Evolutionary conservation across 2,797 vertebrate genomes (phyloP), one percentile per base, ranked within the genome.

Genomic region (Borostomias antarcticus): DNA sequence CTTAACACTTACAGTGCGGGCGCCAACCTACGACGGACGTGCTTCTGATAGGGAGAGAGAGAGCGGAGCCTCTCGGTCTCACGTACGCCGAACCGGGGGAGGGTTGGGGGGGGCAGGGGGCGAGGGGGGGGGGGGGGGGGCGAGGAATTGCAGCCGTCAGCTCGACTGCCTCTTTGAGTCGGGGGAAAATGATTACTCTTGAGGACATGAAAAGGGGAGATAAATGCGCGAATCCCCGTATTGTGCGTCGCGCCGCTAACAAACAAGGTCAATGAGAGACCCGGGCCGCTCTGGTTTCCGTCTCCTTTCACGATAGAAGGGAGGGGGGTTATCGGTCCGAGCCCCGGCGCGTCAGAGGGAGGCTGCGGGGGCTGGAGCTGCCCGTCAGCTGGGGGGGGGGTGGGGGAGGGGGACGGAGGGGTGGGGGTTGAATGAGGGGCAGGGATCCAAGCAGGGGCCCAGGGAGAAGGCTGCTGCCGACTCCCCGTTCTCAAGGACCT

Each of bases 401-500:
- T n/a, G n/a, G n/a, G n/a, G n/a, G n/a, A n/a, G n/a, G n/a, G n/a
- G n/a, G n/a, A n/a, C n/a, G n/a, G n/a, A n/a, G n/a, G n/a, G n/a
- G n/a, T n/a, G n/a, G n/a, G n/a, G n/a, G n/a, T n/a, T n/a, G n/a
- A 82, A 86, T 78, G 85, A 90, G 88, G 86, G 90, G 89, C 90
- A 77, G 78, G 77, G 78, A 87, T 92, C 90, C 91, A 91, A 89
- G 85, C 74, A 76, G 69, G n/a, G n/a, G 81, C 84, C 89, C 87
- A 85, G 80, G 85, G 90, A 91, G 89, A 83, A 86, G 13, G 40
- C 37, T 47, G 40, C 51, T 73, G 63, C 90, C 86, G 85, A 84
- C 86, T 90, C 75, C 83, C 89, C 89, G 77, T 87, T 92, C 88
- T 92, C 91, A 93, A 93, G 91, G 91, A 92, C 90, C 90, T 92